Conservation (phyloP, 1,140 invertebrate species). For the Coenobita brevimanus region DNA sequence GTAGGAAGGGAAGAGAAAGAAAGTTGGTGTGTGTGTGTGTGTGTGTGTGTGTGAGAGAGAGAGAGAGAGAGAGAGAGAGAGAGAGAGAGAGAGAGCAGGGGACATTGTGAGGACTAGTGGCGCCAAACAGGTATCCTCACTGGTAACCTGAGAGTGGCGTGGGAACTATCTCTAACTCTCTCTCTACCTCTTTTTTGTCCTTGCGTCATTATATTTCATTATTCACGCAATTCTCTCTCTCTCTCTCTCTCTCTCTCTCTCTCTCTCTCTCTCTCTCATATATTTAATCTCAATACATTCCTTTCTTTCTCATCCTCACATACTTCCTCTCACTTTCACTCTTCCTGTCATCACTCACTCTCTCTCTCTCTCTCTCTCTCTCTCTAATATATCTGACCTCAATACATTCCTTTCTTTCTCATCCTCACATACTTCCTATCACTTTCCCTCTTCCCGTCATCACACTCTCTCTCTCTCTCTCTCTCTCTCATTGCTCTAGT, state of each 20-base stretch:
- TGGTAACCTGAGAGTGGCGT: no score
- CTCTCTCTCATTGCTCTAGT: not conserved
- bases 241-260: not conserved
- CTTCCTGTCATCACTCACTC: no score
- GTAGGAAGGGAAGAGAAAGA: not conserved
- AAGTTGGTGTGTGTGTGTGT: slow-evolving; percentile 4
- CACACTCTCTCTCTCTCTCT: slow-evolving; percentile 10
- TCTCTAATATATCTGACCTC: not conserved
- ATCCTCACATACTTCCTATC: no score
- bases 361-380: not conserved
- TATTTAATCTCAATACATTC: not conserved
- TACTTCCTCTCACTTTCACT: no score
- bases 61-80: not conserved
- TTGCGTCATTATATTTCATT: no score
- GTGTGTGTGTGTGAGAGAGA: not conserved
- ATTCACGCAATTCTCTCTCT: no score
- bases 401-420: not conserved
- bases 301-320: not conserved
- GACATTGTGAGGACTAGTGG: no score
- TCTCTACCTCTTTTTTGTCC: no score
- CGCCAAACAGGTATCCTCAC: no score
- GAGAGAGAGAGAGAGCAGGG: not conserved
- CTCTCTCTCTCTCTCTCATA: slow-evolving; percentile 5
- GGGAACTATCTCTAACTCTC: no score
- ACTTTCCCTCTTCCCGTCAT: not conserved